phyloP scores from a whole-genome alignment of 2,113 vertebrate genomes.

The Rhineura floridana region DNA sequence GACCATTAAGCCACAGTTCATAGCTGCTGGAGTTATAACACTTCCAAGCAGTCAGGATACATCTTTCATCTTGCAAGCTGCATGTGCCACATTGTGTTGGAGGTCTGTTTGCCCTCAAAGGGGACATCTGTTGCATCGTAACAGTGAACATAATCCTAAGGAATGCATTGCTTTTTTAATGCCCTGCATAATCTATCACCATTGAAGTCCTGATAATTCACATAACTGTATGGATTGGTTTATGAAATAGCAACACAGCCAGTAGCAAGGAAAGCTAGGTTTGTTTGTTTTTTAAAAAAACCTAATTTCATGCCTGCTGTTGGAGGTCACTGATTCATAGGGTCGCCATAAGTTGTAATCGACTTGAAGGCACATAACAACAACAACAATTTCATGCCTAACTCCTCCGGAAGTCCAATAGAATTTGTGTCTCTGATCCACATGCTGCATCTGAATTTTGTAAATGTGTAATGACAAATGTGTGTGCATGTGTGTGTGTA shows the following conservation, averaged over 20 bases:
- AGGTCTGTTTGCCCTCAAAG: slow-evolving; percentile 7
- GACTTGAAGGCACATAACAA: too few species aligned
- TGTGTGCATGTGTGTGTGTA: not conserved
- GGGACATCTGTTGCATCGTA: not conserved
- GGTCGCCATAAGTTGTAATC: too few species aligned
- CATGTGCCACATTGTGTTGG: not conserved
- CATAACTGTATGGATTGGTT: not conserved
- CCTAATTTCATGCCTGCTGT: too few species aligned
- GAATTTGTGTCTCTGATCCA: not conserved
- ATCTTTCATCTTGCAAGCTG: slow-evolving; percentile 18
- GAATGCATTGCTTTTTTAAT: not conserved
- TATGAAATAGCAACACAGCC: not conserved
- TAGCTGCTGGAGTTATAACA: slow-evolving; percentile 21
- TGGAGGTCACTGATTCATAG: too few species aligned
- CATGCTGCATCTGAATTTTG: not conserved
- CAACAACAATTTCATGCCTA: too few species aligned
- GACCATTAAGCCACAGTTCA: slow-evolving; percentile 38
- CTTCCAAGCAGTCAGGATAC: slow-evolving; percentile 24
- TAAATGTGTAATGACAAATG: not conserved
- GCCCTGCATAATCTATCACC: not conserved
- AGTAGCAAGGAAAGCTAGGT: not conserved
- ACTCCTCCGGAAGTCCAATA: not conserved
- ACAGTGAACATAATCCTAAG: not conserved
- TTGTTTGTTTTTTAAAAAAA: not conserved
- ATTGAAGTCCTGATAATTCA: not conserved